Evolutionary conservation across 2,113 vertebrate genomes (phyloP), one percentile per base, ranked within the genome.

Genomic region (Turnix velox): DNA sequence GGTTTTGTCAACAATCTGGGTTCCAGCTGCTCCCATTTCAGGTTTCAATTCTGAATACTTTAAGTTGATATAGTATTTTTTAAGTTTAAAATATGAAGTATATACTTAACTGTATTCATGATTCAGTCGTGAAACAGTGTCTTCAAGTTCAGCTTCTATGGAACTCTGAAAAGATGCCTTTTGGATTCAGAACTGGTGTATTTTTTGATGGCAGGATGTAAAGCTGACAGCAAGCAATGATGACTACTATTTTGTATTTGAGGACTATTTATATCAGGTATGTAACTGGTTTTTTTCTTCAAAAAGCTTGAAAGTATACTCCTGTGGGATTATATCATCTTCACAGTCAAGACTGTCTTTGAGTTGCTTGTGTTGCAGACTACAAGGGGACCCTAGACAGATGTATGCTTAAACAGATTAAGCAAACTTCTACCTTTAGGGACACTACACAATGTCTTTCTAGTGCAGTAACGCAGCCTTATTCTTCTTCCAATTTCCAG

Each of bases 211-310:
- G 14, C 93, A 99, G 99, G 99, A 99, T 95, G 99, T 99, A 90
- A 99, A 99, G 95, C 98, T 99, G 90, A 99, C 99, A 18, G 99
- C 99, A 93, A 99, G 99, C 95, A 99, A 99, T 3, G 99, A 99
- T 75, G 99, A 99, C 97, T 99, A 99, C 95, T 99, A 99, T 97
- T 99, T 99, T 98, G 99, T 99, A 76, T 99, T 99, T 98, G 99
- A 99, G 97, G 99, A 99, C 95, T 99, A 99, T 97, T 98, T 99
- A 82, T 99, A 99, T 97, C 99, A 99, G 98, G 99, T 99, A 96
- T 85, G 98, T 97, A 52, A 67, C 45, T 79, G 6, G 7, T 57
- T 83, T 83, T 54, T 75, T 35, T 6, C 18, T 55, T 87, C 54
- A 52, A 82, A 95, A 94, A 73, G 25, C n/a, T 89, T 42, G 81